Evolutionary conservation across 2,113 vertebrate genomes (phyloP).

Genomic region (Promerops cafer): DNA sequence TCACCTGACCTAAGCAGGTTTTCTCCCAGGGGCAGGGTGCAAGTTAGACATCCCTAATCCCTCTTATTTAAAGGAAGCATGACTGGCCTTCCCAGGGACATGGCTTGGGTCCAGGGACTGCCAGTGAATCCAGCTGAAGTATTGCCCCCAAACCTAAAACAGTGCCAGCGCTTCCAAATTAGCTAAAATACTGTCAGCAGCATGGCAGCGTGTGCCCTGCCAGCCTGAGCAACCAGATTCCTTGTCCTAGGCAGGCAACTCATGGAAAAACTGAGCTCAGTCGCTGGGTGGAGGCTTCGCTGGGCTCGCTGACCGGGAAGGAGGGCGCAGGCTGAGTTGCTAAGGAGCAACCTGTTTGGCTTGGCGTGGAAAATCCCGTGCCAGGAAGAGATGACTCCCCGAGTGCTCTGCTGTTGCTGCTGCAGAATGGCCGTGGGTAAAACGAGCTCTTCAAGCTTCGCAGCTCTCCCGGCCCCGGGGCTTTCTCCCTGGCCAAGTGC

Average conservation of each 20-base stretch:
- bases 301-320: not conserved
- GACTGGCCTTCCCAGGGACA: not conserved
- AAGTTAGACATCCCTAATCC: not conserved
- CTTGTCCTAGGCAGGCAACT: not conserved
- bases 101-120: not conserved
- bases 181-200: not conserved
- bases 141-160: not conserved
- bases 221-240: not conserved
- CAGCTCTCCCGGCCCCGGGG: not conserved
- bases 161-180: not conserved
- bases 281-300: not conserved
- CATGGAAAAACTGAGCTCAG: not conserved
- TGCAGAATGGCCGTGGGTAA: not conserved
- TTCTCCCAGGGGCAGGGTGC: not conserved
- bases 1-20: not conserved
- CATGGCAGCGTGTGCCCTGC: not conserved
- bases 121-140: not conserved
- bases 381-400: not conserved
- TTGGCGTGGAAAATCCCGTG: not conserved
- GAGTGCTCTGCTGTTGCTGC: not conserved
- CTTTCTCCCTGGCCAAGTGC: not conserved
- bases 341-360: not conserved
- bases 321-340: not conserved
- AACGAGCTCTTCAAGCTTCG: rapidly evolving
- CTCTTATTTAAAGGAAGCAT: not conserved